These are phyloP conservation scores for Drosophila pseudotakahashii DNA, from an alignment of 2,888 invertebrate genomes.

Conservation along the genomic window DNA sequence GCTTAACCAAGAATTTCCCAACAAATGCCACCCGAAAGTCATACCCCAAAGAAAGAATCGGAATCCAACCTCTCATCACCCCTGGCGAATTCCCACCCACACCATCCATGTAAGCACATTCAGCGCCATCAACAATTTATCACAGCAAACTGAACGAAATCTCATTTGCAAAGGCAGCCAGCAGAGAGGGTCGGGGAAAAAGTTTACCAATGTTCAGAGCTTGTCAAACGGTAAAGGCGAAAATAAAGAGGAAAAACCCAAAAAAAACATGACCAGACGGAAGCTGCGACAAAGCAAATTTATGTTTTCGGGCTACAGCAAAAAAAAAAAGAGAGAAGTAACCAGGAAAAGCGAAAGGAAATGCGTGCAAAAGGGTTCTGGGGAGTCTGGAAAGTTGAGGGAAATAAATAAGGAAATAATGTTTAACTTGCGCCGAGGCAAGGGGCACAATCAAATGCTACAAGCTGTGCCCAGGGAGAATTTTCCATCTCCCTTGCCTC, in stretches of 20 bases:
- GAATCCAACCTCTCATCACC: constrained; percentile 34
- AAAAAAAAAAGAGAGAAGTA: constrained; percentile 10
- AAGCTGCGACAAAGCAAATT: constrained; percentile 62
- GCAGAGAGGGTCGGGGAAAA: constrained; percentile 33
- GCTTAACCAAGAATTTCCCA: constrained; percentile 37
- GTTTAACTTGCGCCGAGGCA: constrained; percentile 57
- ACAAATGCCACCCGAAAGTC: constrained; percentile 39
- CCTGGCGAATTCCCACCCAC: constrained; percentile 48
- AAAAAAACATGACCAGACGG: constrained; percentile 37
- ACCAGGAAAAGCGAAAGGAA: constrained; percentile 34
- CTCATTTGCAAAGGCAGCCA: constrained; percentile 66
- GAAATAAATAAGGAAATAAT: constrained; percentile 73
- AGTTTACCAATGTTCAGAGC: constrained; percentile 51
- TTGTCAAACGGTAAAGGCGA: constrained; percentile 53
- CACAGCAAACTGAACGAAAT: constrained; percentile 72
- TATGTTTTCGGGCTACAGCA: constrained; percentile 52
- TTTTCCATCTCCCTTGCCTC: constrained; percentile 14
- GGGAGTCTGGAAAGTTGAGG: constrained; percentile 43
- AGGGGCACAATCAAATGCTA: constrained; percentile 56
- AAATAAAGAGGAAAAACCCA: constrained; percentile 24
- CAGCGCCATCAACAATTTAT: constrained; percentile 76
- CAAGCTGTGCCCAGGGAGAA: constrained; percentile 32
- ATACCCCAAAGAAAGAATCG: constrained; percentile 11
- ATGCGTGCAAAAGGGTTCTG: constrained; percentile 45
- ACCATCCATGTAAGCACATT: constrained; percentile 68